Percentiles rank a stretch among this genome's conserved stretches.
Evolutionary conservation across 2,113 vertebrate genomes (phyloP).

Genomic region (Triplophysa siluroides): DNA sequence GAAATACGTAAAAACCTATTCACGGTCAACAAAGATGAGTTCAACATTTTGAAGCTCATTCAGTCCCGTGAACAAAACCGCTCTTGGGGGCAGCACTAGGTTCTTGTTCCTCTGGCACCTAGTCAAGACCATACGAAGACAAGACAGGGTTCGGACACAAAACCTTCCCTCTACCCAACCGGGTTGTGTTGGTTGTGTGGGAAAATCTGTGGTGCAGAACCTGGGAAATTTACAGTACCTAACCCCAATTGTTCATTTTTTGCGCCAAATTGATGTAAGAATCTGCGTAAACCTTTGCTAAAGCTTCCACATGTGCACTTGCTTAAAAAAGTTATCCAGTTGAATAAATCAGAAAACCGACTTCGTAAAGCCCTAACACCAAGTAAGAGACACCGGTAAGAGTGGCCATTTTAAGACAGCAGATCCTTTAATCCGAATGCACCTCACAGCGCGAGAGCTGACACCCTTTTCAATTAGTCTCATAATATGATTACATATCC

Average conservation of each 20-base stretch:
- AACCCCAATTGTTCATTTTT: constrained; percentile 1
- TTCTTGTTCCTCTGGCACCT: constrained; percentile 70
- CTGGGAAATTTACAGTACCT: constrained; percentile 55
- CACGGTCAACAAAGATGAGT: constrained; percentile 63
- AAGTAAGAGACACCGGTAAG: constrained; percentile 35
- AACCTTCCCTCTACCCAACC: constrained; percentile 67
- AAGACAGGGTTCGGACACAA: constrained; percentile 75
- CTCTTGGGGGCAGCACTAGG: constrained; percentile 72
- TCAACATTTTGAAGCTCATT: constrained; percentile 70
- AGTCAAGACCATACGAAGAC: constrained; percentile 78
- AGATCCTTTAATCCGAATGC: constrained; percentile 57
- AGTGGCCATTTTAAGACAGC: constrained; percentile 36
- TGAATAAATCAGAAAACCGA: neutral
- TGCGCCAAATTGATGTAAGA: neutral
- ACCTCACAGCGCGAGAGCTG: constrained; percentile 56
- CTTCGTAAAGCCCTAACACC: constrained; percentile 9
- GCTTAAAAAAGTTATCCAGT: neutral
- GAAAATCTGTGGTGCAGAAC: constrained; percentile 73
- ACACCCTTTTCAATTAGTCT: constrained; percentile 65
- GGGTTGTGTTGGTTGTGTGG: constrained; percentile 78
- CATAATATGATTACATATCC: constrained; percentile 67
- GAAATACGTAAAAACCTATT: constrained; percentile 52
- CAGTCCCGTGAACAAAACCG: constrained; percentile 66
- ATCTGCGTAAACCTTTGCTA: neutral
- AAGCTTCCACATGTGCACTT: neutral